These are phyloP conservation scores for Gymnocheta viridis DNA, from an alignment of 2,888 invertebrate species.

Conservation along the genomic window DNA sequence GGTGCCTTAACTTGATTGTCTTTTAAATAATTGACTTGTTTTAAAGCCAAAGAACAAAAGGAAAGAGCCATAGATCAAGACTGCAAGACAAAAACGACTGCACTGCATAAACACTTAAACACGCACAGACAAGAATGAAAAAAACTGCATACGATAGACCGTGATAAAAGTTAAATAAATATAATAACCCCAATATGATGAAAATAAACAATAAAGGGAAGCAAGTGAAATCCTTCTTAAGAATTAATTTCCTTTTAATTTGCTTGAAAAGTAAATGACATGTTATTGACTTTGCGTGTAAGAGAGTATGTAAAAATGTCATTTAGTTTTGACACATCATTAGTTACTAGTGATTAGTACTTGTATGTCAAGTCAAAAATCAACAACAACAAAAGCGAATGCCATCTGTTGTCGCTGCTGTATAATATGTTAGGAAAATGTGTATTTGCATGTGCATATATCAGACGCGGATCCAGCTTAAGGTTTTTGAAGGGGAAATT, in stretches of 20 bases:
- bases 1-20: constrained; percentile 42
- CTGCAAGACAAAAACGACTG: constrained; percentile 28
- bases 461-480: too few species aligned
- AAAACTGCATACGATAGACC: neutral
- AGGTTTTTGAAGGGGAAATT: too few species aligned
- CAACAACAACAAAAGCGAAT: neutral
- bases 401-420: constrained; percentile 50
- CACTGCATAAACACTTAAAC: constrained; percentile 46
- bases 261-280: constrained; percentile 15
- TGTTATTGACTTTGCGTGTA: constrained; percentile 51
- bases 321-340: constrained; percentile 50
- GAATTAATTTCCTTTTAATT: constrained; percentile 6
- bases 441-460: too few species aligned
- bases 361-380: constrained; percentile 17
- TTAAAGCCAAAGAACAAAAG: constrained; percentile 11
- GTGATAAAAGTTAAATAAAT: neutral
- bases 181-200: neutral
- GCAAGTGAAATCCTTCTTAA: neutral
- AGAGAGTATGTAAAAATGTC: neutral
- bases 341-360: neutral
- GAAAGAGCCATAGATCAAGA: constrained; percentile 34
- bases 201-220: constrained; percentile 3
- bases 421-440: too few species aligned
- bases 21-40: constrained; percentile 18
- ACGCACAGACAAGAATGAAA: constrained; percentile 38